Conservation (phyloP, 2,113 vertebrate genomes). For the human (Homo sapiens) region DNA sequence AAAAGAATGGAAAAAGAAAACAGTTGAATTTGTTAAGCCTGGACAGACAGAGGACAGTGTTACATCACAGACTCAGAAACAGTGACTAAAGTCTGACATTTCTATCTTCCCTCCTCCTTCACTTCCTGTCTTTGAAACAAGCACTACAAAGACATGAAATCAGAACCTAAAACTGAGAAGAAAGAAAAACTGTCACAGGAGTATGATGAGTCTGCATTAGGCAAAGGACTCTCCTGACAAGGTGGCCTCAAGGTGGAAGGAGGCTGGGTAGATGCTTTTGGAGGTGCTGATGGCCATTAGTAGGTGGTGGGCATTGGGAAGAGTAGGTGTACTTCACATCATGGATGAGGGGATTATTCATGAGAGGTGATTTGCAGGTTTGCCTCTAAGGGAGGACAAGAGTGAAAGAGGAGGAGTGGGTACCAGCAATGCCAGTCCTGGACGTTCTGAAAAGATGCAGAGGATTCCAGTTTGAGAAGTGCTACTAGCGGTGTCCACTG, state of each 20-base stretch:
- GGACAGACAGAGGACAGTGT: neutral
- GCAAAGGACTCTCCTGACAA: neutral
- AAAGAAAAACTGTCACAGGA: neutral
- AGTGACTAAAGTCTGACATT: neutral
- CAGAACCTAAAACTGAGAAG: neutral
- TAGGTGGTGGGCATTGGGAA: neutral
- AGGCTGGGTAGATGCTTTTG: neutral
- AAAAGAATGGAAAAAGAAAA: neutral
- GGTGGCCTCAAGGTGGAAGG: neutral
- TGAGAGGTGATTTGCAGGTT: neutral
- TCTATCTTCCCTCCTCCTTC: neutral
- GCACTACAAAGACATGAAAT: neutral
- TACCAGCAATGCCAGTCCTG: neutral
- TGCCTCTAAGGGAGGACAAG: neutral
- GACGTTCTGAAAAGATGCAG: neutral
- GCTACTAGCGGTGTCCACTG: rapidly evolving
- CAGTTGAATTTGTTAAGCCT: neutral
- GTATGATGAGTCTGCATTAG: neutral
- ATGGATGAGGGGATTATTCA: neutral
- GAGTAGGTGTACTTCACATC: neutral
- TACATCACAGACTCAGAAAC: neutral
- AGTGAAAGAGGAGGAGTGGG: neutral
- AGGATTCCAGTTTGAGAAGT: neutral
- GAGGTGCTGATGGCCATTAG: neutral
- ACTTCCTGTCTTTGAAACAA: neutral